A percentile compares a stretch with the other conserved stretches of the same genome.
phyloP scores from a whole-genome alignment of 2,888 invertebrate genomes.

The Cepaea hortensis region DNA sequence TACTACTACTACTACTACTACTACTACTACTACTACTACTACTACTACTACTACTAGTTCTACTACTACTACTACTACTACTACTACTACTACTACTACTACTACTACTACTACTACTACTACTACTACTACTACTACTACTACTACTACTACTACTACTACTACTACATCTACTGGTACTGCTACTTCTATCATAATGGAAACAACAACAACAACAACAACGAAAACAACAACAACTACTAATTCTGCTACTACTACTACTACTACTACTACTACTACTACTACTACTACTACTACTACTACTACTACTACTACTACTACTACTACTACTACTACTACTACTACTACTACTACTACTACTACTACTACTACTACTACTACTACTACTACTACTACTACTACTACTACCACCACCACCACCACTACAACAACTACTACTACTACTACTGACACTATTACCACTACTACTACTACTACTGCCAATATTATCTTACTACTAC shows the following conservation, averaged over 20 bases:
- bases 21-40: conserved; percentile 17
- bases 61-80: not conserved
- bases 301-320: conserved; percentile 16
- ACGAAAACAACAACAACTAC: too few relatives aligned
- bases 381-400: not conserved
- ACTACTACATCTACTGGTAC: not conserved
- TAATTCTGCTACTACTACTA: too few relatives aligned
- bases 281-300: conserved; percentile 40
- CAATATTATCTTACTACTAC: too few relatives aligned
- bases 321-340: conserved; percentile 24
- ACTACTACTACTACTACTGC: too few relatives aligned
- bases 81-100: conserved; percentile 27
- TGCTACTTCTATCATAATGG: not conserved
- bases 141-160: conserved; percentile 11
- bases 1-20: conserved; percentile 1
- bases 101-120: conserved; percentile 24
- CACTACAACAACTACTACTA: too few relatives aligned
- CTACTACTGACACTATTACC: too few relatives aligned
- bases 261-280: conserved; percentile 43
- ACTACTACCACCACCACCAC: too few relatives aligned
- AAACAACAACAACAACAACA: conserved; percentile 43
- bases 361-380: not conserved
- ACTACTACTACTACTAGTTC: not conserved
- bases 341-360: conserved; percentile 8
- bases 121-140: conserved; percentile 18